Conservation (phyloP, 2,888 invertebrate species). For the Muschampia plurimacula region DNA sequence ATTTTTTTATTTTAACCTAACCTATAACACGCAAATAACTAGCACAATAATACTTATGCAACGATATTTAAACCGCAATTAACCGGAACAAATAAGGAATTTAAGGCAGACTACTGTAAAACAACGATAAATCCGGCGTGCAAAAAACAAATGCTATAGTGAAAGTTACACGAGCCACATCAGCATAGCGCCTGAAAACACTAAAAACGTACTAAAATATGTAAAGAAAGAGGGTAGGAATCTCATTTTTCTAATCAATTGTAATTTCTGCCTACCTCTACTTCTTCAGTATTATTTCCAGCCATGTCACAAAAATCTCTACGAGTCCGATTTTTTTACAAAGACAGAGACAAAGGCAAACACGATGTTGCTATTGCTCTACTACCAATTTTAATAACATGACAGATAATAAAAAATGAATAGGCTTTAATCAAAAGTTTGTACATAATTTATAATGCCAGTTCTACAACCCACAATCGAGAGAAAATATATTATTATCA, state of each 20-base stretch:
- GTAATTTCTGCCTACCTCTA: conserved; percentile 79
- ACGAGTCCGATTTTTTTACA: conserved; percentile 69
- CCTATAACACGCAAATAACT: conserved; percentile 56
- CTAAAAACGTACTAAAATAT: conserved; percentile 21
- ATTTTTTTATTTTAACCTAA: conserved; percentile 67
- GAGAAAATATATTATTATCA: no score
- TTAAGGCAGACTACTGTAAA: conserved; percentile 28
- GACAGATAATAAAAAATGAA: conserved; percentile 16
- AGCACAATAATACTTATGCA: conserved; percentile 12
- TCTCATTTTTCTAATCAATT: conserved; percentile 53
- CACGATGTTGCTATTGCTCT: conserved; percentile 60
- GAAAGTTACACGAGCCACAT: conserved; percentile 82
- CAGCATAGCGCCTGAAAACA: conserved; percentile 65
- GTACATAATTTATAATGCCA: background rate
- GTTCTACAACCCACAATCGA: background rate
- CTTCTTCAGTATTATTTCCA: conserved; percentile 86
- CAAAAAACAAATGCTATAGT: conserved; percentile 73
- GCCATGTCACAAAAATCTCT: conserved; percentile 85
- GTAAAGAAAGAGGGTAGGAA: conserved; percentile 50
- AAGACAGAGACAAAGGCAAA: conserved; percentile 60
- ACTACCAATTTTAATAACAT: conserved; percentile 11
- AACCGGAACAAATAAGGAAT: conserved; percentile 27
- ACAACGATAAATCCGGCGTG: conserved; percentile 56
- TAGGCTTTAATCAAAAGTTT: background rate
- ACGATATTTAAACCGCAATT: conserved; percentile 19